Conservation (phyloP, 2,113 vertebrate genomes). For the Malurus cyaneus region DNA sequence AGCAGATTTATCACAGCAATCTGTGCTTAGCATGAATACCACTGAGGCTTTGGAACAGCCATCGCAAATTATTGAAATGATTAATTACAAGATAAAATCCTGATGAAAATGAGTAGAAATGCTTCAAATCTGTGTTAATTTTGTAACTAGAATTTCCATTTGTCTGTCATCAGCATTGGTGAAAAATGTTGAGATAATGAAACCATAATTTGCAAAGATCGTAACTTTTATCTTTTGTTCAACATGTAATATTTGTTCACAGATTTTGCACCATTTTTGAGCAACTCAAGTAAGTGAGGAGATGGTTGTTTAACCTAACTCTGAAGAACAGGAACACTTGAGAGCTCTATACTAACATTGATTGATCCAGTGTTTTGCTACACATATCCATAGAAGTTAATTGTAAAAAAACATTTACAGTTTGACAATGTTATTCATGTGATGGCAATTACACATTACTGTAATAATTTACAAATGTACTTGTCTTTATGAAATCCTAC, state of each 20-base stretch:
- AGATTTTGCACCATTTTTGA: constrained; percentile 87
- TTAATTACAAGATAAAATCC: neutral
- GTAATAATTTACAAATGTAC: neutral
- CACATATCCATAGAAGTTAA: neutral
- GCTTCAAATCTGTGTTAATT: neutral
- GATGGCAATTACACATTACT: neutral
- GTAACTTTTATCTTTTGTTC: constrained; percentile 66
- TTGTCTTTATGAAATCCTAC: neutral
- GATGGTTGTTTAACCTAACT: constrained; percentile 73
- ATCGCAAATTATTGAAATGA: neutral
- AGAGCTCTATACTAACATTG: constrained; percentile 71
- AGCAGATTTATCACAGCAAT: neutral
- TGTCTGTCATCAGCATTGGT: neutral
- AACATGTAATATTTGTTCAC: constrained; percentile 86
- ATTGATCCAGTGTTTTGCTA: constrained; percentile 73
- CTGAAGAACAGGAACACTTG: constrained; percentile 46
- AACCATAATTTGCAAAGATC: constrained; percentile 10
- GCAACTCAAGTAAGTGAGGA: constrained; percentile 87
- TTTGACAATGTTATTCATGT: neutral
- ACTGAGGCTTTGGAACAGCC: neutral
- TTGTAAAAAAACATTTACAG: neutral
- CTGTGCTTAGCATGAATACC: neutral
- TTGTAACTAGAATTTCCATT: neutral
- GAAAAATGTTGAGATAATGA: neutral
- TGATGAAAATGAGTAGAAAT: neutral